Base-by-base conservation (phyloP, 2,797 vertebrate species). In the Oryzias dopingdopingensis region DNA sequence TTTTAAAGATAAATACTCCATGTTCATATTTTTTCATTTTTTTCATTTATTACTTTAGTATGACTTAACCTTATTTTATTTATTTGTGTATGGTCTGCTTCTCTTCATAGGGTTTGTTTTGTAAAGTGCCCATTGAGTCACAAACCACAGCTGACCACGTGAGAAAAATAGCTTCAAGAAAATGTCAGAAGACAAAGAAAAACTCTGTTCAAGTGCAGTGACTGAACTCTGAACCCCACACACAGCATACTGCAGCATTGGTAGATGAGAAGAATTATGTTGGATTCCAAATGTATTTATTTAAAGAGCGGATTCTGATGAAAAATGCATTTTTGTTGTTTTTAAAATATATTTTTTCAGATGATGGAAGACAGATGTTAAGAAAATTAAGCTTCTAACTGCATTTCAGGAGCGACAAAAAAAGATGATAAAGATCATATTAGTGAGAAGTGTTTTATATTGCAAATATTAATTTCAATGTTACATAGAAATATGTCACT, bases 41-140 rank as follows among this genome's bases (percentile, higher is more conserved):
- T 37, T 37, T 12, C 10, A 12, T 32, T 8, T 1, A 12, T 3
- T 13, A 37, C 32, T 12, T 12, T 12, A 13, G 10, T 37, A 3
- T 37, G 2, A 37, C 12, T 37, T 12, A 12, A 13, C 12, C 10
- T 37, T 12, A 37, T 37, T 4, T 37, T 10, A 37, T 71, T 72
- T 73, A 73, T 79, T 75, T 87, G 82, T 73, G 77, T 80, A 70
- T 77, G 12, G 83, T 83, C 82, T 85, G 80, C 74, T 67, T 18
- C 46, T 51, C 59, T 62, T 79, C 77, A 75, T 74, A 62, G 81
- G 61, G 74, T 56, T 66, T 77, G 61, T 78, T 76, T 62, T 54
- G 63, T 68, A 56, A 71, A 63, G 56, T 71, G 65, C 70, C 50
- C 13, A 56, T 26, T 62, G 54, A 78, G 70, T 78, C 54, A 65